A percentile compares a stretch with the other conserved stretches of the same genome.
Evolutionary conservation across 1,140 invertebrate genomes (phyloP).

Genomic region (Trachelipus rathkii): DNA sequence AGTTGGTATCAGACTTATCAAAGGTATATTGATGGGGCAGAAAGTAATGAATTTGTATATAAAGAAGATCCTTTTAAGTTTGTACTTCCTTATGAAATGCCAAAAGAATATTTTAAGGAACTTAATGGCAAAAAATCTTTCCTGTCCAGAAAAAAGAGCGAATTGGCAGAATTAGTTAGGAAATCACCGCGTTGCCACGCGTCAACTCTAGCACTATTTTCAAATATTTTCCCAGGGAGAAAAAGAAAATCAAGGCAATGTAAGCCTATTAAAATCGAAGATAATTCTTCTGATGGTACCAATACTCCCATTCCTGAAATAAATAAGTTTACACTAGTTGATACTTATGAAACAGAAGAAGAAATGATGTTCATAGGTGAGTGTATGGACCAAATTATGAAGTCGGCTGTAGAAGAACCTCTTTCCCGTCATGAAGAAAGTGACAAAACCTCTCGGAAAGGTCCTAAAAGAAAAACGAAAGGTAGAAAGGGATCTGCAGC

Average conservation of each 20-base stretch:
- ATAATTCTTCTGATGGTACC: constrained; percentile 42
- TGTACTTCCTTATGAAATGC: constrained; percentile 45
- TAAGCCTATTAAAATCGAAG: constrained; percentile 35
- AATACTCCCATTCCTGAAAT: constrained; percentile 40
- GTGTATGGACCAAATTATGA: constrained; percentile 40
- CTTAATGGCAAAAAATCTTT: constrained; percentile 35
- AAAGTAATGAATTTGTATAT: constrained; percentile 38
- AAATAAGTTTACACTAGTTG: constrained; percentile 29
- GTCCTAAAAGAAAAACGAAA: constrained; percentile 35
- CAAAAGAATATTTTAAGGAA: constrained; percentile 42
- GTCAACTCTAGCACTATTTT: constrained; percentile 43
- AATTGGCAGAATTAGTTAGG: constrained; percentile 42
- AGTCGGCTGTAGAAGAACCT: constrained; percentile 21
- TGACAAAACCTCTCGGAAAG: constrained; percentile 12
- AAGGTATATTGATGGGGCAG: constrained; percentile 38
- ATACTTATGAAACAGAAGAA: constrained; percentile 38
- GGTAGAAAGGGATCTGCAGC: constrained; percentile 29
- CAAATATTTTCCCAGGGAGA: constrained; percentile 36
- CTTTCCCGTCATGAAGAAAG: constrained; percentile 16
- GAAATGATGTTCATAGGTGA: constrained; percentile 38
- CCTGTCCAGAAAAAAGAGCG: constrained; percentile 39
- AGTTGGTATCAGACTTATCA: constrained; percentile 44
- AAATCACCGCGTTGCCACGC: constrained; percentile 45
- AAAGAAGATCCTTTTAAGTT: constrained; percentile 40
- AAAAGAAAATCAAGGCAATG: constrained; percentile 26